A percentile compares a stretch with the other conserved stretches of the same genome.
Evolutionary conservation across 2,888 invertebrate genomes (phyloP).

Genomic region (Eilema caniola): DNA sequence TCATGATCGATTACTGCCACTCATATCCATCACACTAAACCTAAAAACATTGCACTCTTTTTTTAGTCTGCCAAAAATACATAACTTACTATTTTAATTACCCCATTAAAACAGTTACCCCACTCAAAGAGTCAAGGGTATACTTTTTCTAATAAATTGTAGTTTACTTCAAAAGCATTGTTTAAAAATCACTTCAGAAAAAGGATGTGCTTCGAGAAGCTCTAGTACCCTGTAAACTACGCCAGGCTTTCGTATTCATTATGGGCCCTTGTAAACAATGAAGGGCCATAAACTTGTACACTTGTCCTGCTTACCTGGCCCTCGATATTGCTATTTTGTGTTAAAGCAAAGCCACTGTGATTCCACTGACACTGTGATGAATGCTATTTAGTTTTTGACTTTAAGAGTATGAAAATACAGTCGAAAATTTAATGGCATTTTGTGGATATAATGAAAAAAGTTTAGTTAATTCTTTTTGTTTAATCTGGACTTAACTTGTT

Average conservation of each 20-base stretch:
- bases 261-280: conserved; percentile 61
- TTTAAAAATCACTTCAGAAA: conserved; percentile 48
- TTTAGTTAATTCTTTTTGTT: too few species aligned
- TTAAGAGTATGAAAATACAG: too few species aligned
- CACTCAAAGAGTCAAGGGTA: conserved; percentile 42
- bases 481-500: too few species aligned
- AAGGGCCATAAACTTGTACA: conserved; percentile 61
- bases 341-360: too few species aligned
- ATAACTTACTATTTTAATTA: neutral
- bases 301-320: conserved; percentile 57
- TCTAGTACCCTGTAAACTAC: conserved; percentile 54
- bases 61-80: neutral
- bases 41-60: neutral
- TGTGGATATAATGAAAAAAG: too few species aligned
- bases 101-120: conserved; percentile 31
- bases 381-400: too few species aligned
- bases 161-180: conserved; percentile 31
- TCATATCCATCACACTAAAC: too few species aligned
- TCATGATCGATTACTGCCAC: neutral
- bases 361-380: too few species aligned
- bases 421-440: too few species aligned
- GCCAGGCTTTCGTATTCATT: conserved; percentile 61
- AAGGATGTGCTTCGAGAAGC: conserved; percentile 53
- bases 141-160: conserved; percentile 26
- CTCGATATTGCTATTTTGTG: neutral